A percentile compares a stretch with the other conserved stretches of the same genome.
Conservation (phyloP, 2,888 invertebrate species). For the Ormyrus rosae region DNA sequence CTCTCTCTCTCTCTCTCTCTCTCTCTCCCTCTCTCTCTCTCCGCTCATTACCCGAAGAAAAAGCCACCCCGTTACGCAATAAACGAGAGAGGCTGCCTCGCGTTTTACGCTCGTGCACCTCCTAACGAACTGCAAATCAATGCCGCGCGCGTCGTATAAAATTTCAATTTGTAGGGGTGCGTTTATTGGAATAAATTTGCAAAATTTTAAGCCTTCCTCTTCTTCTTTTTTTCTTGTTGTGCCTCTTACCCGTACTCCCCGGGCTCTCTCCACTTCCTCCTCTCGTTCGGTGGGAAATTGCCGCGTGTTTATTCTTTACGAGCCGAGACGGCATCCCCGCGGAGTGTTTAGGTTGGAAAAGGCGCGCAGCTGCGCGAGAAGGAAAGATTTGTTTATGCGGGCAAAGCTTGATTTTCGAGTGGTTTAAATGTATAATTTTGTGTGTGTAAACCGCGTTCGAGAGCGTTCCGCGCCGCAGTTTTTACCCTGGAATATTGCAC, state of each 20-base stretch:
- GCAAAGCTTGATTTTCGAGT: too few species aligned
- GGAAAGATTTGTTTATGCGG: slow-evolving; percentile 6
- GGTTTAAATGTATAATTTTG: too few species aligned
- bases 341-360: neutral
- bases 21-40: too few species aligned
- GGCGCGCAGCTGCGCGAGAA: neutral
- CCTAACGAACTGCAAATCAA: slow-evolving; percentile 40
- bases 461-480: neutral
- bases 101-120: slow-evolving; percentile 37
- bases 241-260: neutral
- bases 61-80: too few species aligned
- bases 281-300: slow-evolving; percentile 6
- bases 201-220: slow-evolving; percentile 16
- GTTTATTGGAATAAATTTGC: slow-evolving; percentile 53
- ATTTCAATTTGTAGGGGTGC: slow-evolving; percentile 41
- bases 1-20: too few species aligned
- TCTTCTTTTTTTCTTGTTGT: neutral
- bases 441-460: too few species aligned
- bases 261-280: neutral
- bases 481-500: too few species aligned
- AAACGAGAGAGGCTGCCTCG: neutral
- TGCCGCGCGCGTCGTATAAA: slow-evolving; percentile 33
- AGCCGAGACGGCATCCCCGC: neutral
- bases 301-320: slow-evolving; percentile 36
- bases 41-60: too few species aligned